These are phyloP conservation scores for Rhinophrynus dorsalis DNA, from an alignment of 2,797 vertebrate genomes.

Conservation along the genomic window DNA sequence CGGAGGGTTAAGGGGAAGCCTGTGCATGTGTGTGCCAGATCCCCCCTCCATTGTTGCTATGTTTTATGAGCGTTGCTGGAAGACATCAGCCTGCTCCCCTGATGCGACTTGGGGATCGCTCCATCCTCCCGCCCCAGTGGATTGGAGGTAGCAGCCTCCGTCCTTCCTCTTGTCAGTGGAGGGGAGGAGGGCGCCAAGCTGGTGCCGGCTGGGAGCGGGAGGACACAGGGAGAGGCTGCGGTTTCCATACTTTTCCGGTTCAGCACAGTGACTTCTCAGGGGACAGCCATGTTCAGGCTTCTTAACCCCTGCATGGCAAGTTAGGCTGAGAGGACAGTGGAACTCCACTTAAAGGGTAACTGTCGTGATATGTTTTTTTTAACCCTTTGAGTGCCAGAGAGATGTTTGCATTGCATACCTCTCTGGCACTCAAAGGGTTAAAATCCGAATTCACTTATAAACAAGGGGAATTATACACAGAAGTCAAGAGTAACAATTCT, in stretches of 20 bases:
- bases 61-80: conserved; percentile 77
- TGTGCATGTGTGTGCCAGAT: conserved; percentile 55
- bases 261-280: conserved; percentile 22
- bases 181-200: conserved; percentile 30
- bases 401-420: no score
- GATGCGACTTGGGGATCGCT: conserved; percentile 54
- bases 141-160: conserved; percentile 80
- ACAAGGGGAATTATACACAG: no score
- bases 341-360: no score
- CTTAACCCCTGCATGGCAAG: conserved; percentile 3
- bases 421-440: no score
- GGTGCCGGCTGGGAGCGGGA: conserved; percentile 36
- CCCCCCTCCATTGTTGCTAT: conserved; percentile 70
- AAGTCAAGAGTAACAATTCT: no score
- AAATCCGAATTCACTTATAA: no score
- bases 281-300: not conserved
- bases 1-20: conserved; percentile 7
- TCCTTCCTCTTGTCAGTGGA: conserved; percentile 76
- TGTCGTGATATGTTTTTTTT: no score
- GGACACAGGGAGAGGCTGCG: conserved; percentile 41
- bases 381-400: no score
- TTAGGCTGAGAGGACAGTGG: not conserved
- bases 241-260: conserved; percentile 44
- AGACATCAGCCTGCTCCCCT: conserved; percentile 76
- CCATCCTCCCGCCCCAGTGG: conserved; percentile 70